Percentiles rank a stretch among this genome's conserved stretches.
These are phyloP conservation scores for Solea solea DNA, from an alignment of 2,113 vertebrate genomes.

Conservation along the genomic window DNA sequence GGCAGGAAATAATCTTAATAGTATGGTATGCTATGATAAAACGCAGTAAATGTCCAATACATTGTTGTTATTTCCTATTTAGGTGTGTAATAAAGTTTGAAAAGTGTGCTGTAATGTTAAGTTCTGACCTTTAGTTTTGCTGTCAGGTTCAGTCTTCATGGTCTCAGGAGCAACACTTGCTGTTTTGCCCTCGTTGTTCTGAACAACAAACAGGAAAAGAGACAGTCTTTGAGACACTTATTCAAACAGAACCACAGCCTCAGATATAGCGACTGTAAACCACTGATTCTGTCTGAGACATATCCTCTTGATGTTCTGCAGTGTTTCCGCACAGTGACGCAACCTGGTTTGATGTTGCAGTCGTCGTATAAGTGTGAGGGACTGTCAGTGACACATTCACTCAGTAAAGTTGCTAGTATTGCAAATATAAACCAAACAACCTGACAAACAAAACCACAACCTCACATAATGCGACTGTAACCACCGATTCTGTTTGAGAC, in stretches of 20 bases:
- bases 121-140: constrained; percentile 89
- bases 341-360: no score
- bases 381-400: no score
- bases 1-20: constrained; percentile 34
- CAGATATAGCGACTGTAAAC: not conserved
- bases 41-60: not conserved
- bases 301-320: not conserved
- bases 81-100: no score
- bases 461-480: no score
- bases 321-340: no score
- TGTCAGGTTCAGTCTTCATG: constrained; percentile 90
- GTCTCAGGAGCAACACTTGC: constrained; percentile 83
- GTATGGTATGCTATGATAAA: not conserved
- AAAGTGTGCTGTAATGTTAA: not conserved
- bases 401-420: no score
- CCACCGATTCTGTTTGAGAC: no score
- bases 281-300: not conserved
- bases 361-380: no score
- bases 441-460: not conserved
- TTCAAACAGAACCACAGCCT: not conserved
- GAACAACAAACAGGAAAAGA: constrained; percentile 21
- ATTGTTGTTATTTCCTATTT: no score
- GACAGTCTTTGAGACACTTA: not conserved
- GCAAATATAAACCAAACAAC: no score
- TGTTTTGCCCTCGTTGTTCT: constrained; percentile 88